Conservation (phyloP, 2,888 invertebrate genomes). For the Campaea margaritaria region DNA sequence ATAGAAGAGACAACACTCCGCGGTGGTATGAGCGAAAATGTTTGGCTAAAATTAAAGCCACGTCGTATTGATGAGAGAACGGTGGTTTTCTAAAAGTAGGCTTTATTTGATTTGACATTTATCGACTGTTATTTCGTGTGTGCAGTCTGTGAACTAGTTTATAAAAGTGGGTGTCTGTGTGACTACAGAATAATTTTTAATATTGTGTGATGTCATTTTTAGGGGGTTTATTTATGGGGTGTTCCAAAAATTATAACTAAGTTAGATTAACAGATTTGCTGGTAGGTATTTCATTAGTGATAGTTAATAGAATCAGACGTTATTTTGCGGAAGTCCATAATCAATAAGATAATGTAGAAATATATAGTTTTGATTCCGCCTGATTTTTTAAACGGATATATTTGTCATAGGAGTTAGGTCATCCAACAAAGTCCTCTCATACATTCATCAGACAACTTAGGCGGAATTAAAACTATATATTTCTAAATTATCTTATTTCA, state of each 20-base stretch:
- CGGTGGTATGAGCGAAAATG: constrained; percentile 14
- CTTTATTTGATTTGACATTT: constrained; percentile 27
- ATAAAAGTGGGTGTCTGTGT: constrained; percentile 21
- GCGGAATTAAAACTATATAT: no score
- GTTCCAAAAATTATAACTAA: constrained; percentile 7
- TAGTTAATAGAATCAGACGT: no score
- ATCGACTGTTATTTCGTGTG: constrained; percentile 14
- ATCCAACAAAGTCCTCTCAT: no score
- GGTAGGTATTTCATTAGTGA: no score
- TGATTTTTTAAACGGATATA: no score
- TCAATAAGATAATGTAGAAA: no score
- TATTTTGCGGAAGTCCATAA: no score
- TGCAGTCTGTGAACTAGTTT: constrained; percentile 26
- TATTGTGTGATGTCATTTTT: constrained; percentile 21
- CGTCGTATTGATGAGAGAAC: constrained; percentile 13
- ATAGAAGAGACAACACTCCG: constrained; percentile 5
- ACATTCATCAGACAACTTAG: no score
- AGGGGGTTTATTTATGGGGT: constrained; percentile 8
- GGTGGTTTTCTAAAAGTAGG: constrained; percentile 21
- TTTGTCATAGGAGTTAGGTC: no score
- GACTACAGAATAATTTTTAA: constrained; percentile 2
- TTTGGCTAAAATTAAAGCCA: constrained; percentile 17
- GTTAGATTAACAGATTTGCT: no score
- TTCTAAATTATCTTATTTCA: no score
- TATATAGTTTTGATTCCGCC: no score